Percentiles rank a stretch among this genome's conserved stretches.
phyloP scores from a whole-genome alignment of 2,797 vertebrate genomes.

The Onychomys arenicola region DNA sequence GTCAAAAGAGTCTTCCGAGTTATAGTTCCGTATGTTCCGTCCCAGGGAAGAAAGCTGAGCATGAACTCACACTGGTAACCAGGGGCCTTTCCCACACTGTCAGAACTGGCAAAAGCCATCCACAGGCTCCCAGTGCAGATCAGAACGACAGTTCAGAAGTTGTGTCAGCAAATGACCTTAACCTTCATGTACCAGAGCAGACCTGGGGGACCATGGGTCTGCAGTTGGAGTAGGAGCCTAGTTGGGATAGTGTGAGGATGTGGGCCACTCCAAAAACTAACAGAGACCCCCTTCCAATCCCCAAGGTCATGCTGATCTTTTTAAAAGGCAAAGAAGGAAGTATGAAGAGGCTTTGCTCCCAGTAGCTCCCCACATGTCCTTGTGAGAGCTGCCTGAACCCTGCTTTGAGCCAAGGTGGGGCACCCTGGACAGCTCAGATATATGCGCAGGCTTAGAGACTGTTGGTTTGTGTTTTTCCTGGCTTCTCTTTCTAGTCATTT shows the following conservation, averaged over 20 bases:
- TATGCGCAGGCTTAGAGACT: not conserved
- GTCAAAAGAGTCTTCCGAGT: not conserved
- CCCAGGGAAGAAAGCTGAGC: not conserved
- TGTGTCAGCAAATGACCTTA: not conserved
- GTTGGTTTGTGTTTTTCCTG: constrained; percentile 55
- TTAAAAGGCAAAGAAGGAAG: constrained; percentile 20
- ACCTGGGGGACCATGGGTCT: fast-evolving
- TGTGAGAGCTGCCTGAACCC: too few relatives aligned
- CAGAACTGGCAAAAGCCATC: not conserved
- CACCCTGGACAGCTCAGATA: not conserved
- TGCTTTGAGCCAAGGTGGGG: not conserved
- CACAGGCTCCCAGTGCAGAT: not conserved
- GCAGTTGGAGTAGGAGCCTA: not conserved
- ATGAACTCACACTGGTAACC: not conserved
- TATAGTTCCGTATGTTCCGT: not conserved
- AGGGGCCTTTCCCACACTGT: fast-evolving
- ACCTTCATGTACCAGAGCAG: not conserved
- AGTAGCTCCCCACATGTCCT: not conserved
- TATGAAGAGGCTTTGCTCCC: not conserved
- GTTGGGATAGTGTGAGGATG: too few relatives aligned
- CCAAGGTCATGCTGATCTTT: not conserved
- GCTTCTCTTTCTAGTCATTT: constrained; percentile 49
- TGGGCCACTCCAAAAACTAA: not conserved
- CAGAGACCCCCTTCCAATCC: not conserved
- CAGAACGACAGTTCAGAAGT: not conserved